Base-by-base conservation (phyloP, 1,140 invertebrate genomes). In the Drosophila nasuta region DNA sequence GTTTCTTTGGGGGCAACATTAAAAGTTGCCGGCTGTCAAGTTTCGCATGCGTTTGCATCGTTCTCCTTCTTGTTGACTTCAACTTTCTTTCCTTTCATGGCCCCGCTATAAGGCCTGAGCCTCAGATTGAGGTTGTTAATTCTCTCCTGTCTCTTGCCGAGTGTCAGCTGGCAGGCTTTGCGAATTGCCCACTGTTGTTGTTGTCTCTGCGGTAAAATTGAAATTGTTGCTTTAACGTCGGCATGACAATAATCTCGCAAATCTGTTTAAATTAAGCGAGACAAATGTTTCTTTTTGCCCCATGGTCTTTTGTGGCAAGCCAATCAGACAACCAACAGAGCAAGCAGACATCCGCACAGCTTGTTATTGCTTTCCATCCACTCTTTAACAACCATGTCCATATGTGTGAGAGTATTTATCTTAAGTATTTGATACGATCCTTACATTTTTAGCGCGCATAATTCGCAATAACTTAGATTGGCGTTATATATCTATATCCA, bases 231-330 rank as follows among this genome's bases (percentile, higher is more conserved):
- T 71, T 85, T 69, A 88, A 88, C 86, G 85, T 88, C 72, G 85
- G 86, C 78, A 88, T 88, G 85, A 88, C 85, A 88, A 90, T 88
- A 88, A 88, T 88, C 85, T 88, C 86, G 81, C 85, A 88, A 88
- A 88, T 88, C 86, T 88, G 85, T 90, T 88, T 88, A 88, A 88
- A 90, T 88, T 88, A 90, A 90, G 85, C 85, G 85, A 88, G 86
- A 88, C 85, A 88, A 88, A 88, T 88, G 85, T 81, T 88, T 89
- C 86, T 79, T 82, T 81, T 70, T 75, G 75, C 60, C 20, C 49
- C 63, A 28, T 52, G 77, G 38, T 59, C 72, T 62, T 43, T 60
- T 62, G 58, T 68, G 64, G 38, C 67, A 74, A 77, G 41, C 81
- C 81, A 82, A 74, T 69, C 71, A 83, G 77, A 73, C 81, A 62